A percentile compares a stretch with the other conserved stretches of the same genome.
These are phyloP conservation scores for Jordanella pulchra DNA, from an alignment of 2,797 vertebrate species.

Conservation along the genomic window DNA sequence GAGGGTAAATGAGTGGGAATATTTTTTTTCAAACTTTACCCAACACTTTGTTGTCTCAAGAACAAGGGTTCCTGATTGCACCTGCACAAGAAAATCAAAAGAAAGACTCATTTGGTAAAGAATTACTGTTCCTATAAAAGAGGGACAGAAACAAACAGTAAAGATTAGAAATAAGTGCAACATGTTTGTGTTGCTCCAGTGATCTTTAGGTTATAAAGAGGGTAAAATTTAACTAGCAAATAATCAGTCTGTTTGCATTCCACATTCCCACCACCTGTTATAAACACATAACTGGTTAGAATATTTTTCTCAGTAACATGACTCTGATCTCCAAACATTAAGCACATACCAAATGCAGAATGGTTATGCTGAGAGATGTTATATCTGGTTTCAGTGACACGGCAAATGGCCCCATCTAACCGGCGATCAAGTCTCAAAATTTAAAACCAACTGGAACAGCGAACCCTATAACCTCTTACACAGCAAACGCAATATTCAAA, in stretches of 20 bases:
- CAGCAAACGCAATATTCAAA: neutral
- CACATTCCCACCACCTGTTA: conserved; percentile 14
- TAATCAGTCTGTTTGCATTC: conserved; percentile 53
- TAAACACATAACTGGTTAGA: conserved; percentile 22
- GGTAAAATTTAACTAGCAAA: conserved; percentile 28
- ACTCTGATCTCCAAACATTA: conserved; percentile 42
- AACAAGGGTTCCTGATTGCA: conserved; percentile 38
- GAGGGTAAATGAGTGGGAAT: conserved; percentile 2
- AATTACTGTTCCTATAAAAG: neutral
- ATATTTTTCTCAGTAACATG: conserved; percentile 33
- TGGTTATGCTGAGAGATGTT: conserved; percentile 36
- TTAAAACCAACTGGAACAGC: neutral
- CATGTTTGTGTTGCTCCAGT: neutral
- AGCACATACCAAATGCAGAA: conserved; percentile 34
- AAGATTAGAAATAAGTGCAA: neutral
- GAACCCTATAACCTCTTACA: conserved; percentile 34
- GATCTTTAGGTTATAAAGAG: conserved; percentile 1
- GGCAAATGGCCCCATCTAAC: conserved; percentile 37
- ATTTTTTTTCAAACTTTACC: conserved; percentile 68
- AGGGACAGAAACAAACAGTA: neutral
- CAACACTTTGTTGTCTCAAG: conserved; percentile 62
- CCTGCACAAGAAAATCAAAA: conserved; percentile 41
- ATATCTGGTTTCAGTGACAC: conserved; percentile 54
- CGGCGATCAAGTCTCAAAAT: neutral
- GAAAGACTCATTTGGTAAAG: neutral